These are phyloP conservation scores for Pseudolaguvia tuberculata DNA, from an alignment of 2,113 vertebrate genomes.

Conservation along the genomic window DNA sequence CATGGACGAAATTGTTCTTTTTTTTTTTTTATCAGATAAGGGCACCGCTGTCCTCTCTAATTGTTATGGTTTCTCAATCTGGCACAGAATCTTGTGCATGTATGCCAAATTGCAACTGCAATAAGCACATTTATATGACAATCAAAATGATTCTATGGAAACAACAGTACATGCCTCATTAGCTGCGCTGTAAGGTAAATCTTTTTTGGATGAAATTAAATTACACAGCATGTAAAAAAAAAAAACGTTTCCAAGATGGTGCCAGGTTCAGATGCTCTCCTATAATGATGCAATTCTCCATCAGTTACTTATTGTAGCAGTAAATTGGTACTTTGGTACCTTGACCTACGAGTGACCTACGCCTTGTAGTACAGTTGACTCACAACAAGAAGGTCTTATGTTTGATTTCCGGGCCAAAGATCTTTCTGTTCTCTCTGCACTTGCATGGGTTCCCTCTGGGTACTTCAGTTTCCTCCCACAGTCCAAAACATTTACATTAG, in stretches of 20 bases:
- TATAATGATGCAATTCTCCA: neutral
- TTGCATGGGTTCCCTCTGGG: too few relatives aligned
- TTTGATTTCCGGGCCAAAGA: too few relatives aligned
- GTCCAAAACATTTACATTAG: too few relatives aligned
- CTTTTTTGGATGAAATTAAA: neutral
- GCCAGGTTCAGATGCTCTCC: neutral
- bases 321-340: neutral
- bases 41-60: neutral
- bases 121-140: neutral
- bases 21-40: neutral
- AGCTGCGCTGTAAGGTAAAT: neutral
- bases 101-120: neutral
- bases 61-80: neutral
- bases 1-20: neutral
- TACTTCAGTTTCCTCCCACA: too few relatives aligned
- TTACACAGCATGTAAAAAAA: too few relatives aligned
- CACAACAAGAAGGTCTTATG: neutral
- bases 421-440: too few relatives aligned
- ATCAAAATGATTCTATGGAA: neutral
- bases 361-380: too few relatives aligned
- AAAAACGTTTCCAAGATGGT: neutral
- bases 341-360: too few relatives aligned
- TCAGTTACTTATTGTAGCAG: neutral
- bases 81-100: neutral
- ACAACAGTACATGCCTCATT: conserved; percentile 1